Evolutionary conservation across 2,888 invertebrate genomes (phyloP), one percentile per base, ranked within the genome.

Genomic region (Acleris holmiana): DNA sequence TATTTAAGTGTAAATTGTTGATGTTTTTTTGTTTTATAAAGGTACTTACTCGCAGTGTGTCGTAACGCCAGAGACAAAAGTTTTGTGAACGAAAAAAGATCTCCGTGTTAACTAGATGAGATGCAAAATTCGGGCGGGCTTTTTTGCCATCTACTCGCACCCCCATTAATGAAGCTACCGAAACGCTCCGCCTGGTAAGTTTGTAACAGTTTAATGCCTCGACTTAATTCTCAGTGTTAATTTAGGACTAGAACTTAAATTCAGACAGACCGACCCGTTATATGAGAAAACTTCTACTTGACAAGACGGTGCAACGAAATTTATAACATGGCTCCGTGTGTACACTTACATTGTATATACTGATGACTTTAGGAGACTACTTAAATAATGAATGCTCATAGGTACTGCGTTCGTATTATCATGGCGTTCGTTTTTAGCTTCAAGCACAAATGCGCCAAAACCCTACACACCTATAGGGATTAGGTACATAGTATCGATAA

Each of bases 281-380:
- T 80, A 83, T 80, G 80, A 76, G 83, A 76, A 82, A 85, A 83
- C 82, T 84, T 82, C 67, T 73, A 67, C 75, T 76, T 76, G 78
- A 76, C 73, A 77, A 75, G 75, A 79, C 75, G 76, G 72, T 75
- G 76, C 75, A 71, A 73, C 29, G 66, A 68, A 77, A 83, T 84
- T 82, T 83, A 84, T 83, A 73, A 74, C 76, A 68, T 68, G 63
- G 69, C 73, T 76, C 61, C 72, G 68, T 67, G 59, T 51, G 58
- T 35, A 59, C 23, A 62, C 66, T 58, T 66, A 68, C 59, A 63
- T 61, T 57, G 62, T 56, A 67, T 53, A 64, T 66, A 47, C 35
- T 44, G 56, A 35, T 25, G 51, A 21, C 49, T 25, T 47, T 29
- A 56, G 29, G 56, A 44, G 15, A 18, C 21, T 21, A 10, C 23